Evolutionary conservation across 1,140 invertebrate genomes (phyloP).

Genomic region (Drosophila repleta): DNA sequence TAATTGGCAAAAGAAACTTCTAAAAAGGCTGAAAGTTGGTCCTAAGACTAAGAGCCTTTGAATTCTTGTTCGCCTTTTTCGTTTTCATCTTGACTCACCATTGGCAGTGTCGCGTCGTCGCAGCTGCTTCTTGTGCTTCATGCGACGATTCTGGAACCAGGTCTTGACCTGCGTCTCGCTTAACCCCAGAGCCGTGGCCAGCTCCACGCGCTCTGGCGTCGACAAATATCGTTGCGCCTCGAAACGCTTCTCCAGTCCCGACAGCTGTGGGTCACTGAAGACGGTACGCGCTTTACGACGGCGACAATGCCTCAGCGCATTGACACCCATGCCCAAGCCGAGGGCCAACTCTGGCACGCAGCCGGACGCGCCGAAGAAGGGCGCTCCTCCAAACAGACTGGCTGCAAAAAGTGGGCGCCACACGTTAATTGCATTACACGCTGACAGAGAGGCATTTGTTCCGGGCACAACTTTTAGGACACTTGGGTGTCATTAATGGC

Average conservation of each 20-base stretch:
- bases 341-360: slow-evolving; percentile 83
- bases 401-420: slow-evolving; percentile 49
- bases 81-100: slow-evolving; percentile 58
- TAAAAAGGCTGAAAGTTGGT: slow-evolving; percentile 28
- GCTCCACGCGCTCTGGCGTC: slow-evolving; percentile 97
- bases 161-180: slow-evolving; percentile 99
- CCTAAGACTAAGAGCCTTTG: slow-evolving; percentile 4
- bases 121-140: slow-evolving; percentile 99
- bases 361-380: slow-evolving; percentile 85
- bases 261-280: slow-evolving; percentile 98
- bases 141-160: slow-evolving; percentile 98
- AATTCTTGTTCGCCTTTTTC: neutral
- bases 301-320: slow-evolving; percentile 94
- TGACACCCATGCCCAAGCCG: slow-evolving; percentile 86
- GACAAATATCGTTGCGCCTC: slow-evolving; percentile 98
- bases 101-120: slow-evolving; percentile 84
- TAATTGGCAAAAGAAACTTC: slow-evolving; percentile 56
- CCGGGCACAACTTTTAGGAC: slow-evolving; percentile 12
- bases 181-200: slow-evolving; percentile 95
- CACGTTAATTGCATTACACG: slow-evolving; percentile 57
- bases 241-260: slow-evolving; percentile 97
- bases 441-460: neutral
- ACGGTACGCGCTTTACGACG: slow-evolving; percentile 97
- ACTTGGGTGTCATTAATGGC: slow-evolving; percentile 71
- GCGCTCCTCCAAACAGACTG: slow-evolving; percentile 77